A percentile compares a stretch with the other conserved stretches of the same genome.
phyloP scores from a whole-genome alignment of 2,113 vertebrate genomes.

The Gracilinanus agilis region DNA sequence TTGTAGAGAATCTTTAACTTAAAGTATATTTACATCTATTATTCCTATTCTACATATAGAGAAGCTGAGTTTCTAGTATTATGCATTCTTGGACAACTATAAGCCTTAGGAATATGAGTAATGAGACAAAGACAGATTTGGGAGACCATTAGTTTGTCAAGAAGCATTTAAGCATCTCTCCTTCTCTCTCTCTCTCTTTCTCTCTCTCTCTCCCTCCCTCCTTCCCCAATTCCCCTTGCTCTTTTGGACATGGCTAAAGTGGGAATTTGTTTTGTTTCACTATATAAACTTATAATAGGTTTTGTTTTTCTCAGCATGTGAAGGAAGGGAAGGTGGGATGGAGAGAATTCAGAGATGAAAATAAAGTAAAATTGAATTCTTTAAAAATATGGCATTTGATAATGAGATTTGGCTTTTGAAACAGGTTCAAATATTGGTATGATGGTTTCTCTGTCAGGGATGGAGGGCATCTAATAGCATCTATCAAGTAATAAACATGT shows the following conservation, averaged over 20 bases:
- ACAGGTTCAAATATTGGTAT: not conserved
- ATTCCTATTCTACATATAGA: not conserved
- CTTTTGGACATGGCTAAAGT: not conserved
- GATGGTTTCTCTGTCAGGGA: not conserved
- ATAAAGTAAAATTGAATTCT: not conserved
- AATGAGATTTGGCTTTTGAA: not conserved
- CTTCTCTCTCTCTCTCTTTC: not conserved
- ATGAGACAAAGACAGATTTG: not conserved
- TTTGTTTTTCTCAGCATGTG: not conserved
- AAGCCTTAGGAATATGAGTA: not conserved
- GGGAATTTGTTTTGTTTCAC: not conserved
- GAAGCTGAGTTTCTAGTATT: not conserved
- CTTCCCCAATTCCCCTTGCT: too few relatives aligned
- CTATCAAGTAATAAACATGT: not conserved
- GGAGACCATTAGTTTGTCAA: not conserved
- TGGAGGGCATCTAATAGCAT: not conserved
- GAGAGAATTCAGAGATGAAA: not conserved
- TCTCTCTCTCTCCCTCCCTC: not conserved
- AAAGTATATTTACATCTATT: not conserved
- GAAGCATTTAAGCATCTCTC: not conserved
- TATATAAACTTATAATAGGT: not conserved
- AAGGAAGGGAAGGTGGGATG: not conserved
- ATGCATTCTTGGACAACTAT: not conserved
- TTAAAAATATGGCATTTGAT: not conserved
- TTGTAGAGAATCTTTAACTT: not conserved